Conservation (phyloP, 92 coral and sea anemone species). For the Meandrina meandrites region DNA sequence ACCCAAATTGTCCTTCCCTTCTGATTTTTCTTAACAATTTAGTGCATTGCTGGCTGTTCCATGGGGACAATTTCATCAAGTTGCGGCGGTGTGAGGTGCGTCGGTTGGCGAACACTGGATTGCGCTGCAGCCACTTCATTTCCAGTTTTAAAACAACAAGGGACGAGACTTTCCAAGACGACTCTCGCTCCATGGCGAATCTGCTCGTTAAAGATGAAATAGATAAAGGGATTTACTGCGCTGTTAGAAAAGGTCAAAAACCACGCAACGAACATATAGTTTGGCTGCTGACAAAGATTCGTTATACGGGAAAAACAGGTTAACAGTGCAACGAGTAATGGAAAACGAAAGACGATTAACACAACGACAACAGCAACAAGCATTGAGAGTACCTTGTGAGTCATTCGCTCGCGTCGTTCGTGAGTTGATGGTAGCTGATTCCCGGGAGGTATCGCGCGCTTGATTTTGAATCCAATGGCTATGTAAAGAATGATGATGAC, state of each 20-base stretch:
- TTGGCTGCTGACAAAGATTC: neutral
- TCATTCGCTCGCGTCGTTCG: constrained; percentile 57
- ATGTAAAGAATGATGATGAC: constrained; percentile 52
- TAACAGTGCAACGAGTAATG: constrained; percentile 34
- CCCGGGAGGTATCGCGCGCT: constrained; percentile 60
- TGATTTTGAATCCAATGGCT: constrained; percentile 68
- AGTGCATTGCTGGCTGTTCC: neutral
- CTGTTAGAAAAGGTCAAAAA: constrained; percentile 49
- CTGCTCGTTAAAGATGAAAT: constrained; percentile 54
- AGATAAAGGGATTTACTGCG: constrained; percentile 57
- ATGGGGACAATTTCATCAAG: neutral
- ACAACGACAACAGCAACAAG: constrained; percentile 54
- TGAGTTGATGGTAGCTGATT: constrained; percentile 56
- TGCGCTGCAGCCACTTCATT: constrained; percentile 4
- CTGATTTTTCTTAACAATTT: neutral
- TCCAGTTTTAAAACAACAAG: constrained; percentile 22
- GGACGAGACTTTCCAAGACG: constrained; percentile 9
- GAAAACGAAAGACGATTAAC: constrained; percentile 69
- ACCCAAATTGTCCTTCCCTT: neutral
- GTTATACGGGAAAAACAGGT: neutral
- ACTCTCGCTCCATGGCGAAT: constrained; percentile 53
- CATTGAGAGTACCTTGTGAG: constrained; percentile 59
- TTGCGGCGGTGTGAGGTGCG: neutral
- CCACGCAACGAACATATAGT: constrained; percentile 26
- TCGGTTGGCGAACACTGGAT: neutral